Percentiles rank a stretch among this genome's conserved stretches.
phyloP scores from a whole-genome alignment of 2,888 invertebrate genomes.

The Urechis unicinctus region DNA sequence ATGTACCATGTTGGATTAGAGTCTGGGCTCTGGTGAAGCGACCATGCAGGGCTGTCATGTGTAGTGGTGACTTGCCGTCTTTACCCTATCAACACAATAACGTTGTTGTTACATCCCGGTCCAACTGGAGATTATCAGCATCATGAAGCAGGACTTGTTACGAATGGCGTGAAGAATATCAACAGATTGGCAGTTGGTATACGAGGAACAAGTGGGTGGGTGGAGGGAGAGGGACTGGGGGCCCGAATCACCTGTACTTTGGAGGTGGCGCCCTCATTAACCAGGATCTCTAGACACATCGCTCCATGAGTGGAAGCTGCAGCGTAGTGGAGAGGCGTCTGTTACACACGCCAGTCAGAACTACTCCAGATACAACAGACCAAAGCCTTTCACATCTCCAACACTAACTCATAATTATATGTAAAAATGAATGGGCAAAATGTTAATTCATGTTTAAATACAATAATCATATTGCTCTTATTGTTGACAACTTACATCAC shows the following conservation, averaged over 20 bases:
- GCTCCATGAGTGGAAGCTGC: slow-evolving; percentile 59
- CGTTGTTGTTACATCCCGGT: too few relatives aligned
- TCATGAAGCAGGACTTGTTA: too few relatives aligned
- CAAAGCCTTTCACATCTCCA: not conserved
- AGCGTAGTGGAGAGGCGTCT: slow-evolving; percentile 61
- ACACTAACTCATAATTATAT: not conserved
- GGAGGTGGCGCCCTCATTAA: slow-evolving; percentile 56
- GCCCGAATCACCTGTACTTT: slow-evolving; percentile 53
- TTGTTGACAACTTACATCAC: not conserved
- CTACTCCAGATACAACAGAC: too few relatives aligned
- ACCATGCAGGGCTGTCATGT: slow-evolving; percentile 64
- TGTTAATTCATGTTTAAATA: not conserved
- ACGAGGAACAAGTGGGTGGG: too few relatives aligned
- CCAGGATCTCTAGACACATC: slow-evolving; percentile 58
- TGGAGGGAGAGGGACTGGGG: too few relatives aligned
- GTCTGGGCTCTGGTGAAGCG: slow-evolving; percentile 61
- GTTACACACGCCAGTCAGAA: slow-evolving; percentile 17
- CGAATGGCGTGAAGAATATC: not conserved
- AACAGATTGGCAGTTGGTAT: not conserved
- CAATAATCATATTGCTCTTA: not conserved
- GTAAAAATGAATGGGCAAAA: not conserved
- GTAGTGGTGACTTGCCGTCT: slow-evolving; percentile 60
- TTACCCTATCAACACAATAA: slow-evolving; percentile 41
- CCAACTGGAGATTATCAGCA: too few relatives aligned
- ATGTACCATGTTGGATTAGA: slow-evolving; percentile 58